Percentiles rank a stretch among this genome's conserved stretches.
These are phyloP conservation scores for Hermaeophaga mercurialis DNA, from an alignment of 2,888 invertebrate species.

Conservation along the genomic window DNA sequence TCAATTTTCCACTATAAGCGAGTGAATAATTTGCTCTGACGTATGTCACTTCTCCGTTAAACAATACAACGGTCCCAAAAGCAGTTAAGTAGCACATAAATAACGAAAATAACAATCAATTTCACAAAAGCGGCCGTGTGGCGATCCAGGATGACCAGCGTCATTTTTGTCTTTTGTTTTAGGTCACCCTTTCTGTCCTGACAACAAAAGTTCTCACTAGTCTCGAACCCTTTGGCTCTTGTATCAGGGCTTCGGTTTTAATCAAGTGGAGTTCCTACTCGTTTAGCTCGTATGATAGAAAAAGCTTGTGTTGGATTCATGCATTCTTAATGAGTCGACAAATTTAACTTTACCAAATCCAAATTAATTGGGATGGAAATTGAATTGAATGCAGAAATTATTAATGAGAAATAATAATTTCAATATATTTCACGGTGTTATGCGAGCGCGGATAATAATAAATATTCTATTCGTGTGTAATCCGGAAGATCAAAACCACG, in stretches of 20 bases:
- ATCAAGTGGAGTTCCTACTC: constrained; percentile 48
- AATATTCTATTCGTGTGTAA: too few species aligned
- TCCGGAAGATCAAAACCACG: too few species aligned
- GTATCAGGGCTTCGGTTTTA: constrained; percentile 49
- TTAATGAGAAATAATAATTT: too few species aligned
- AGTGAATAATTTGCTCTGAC: constrained; percentile 34
- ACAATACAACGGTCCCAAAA: constrained; percentile 39
- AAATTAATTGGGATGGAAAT: too few species aligned
- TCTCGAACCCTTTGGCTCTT: constrained; percentile 41
- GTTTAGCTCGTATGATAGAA: constrained; percentile 36
- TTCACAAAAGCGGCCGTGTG: constrained; percentile 49
- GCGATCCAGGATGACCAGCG: constrained; percentile 53
- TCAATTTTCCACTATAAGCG: constrained; percentile 42
- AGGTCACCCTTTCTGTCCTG: constrained; percentile 52
- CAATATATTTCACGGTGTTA: too few species aligned
- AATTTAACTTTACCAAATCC: constrained; percentile 15
- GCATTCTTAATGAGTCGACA: constrained; percentile 38
- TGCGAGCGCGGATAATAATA: too few species aligned
- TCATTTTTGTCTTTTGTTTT: constrained; percentile 56
- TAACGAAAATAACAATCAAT: constrained; percentile 57
- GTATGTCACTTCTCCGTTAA: constrained; percentile 40
- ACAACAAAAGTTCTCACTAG: constrained; percentile 49
- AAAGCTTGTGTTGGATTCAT: constrained; percentile 35
- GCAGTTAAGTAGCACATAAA: constrained; percentile 51
- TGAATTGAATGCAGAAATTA: too few species aligned